Evolutionary conservation across 2,888 invertebrate species (phyloP).

Genomic region (Cheilosia vulpina): DNA sequence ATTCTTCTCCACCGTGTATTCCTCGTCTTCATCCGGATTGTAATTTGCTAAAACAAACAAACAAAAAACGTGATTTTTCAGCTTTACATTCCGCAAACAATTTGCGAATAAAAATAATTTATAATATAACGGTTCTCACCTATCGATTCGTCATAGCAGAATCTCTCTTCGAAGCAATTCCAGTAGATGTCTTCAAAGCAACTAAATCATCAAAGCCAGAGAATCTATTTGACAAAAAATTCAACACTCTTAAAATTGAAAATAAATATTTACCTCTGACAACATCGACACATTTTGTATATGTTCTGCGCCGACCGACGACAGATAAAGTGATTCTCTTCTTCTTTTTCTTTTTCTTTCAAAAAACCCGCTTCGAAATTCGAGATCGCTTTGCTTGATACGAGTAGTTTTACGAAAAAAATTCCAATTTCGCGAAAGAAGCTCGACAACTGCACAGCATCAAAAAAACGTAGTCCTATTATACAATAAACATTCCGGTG

Average conservation of each 20-base stretch:
- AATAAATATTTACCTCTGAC: constrained; percentile 81
- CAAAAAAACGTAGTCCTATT: constrained; percentile 48
- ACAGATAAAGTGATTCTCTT: constrained; percentile 20
- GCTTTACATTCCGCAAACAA: background rate
- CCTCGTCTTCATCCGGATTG: constrained; percentile 84
- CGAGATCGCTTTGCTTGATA: constrained; percentile 25
- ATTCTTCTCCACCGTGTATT: constrained; percentile 80
- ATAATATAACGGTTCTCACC: constrained; percentile 81
- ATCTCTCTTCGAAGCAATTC: constrained; percentile 89
- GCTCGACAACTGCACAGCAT: constrained; percentile 35
- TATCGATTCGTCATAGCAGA: constrained; percentile 90
- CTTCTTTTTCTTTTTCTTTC: background rate
- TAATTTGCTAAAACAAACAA: constrained; percentile 80
- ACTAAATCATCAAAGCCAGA: constrained; percentile 47
- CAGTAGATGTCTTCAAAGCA: constrained; percentile 86
- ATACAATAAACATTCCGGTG: constrained; percentile 51
- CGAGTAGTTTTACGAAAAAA: constrained; percentile 7
- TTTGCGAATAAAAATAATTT: constrained; percentile 6
- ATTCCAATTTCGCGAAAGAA: constrained; percentile 29
- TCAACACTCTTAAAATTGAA: constrained; percentile 3
- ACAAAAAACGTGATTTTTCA: background rate
- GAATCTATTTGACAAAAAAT: constrained; percentile 45
- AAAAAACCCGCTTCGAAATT: constrained; percentile 43
- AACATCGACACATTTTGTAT: constrained; percentile 82
- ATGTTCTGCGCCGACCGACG: constrained; percentile 17